phyloP scores from a whole-genome alignment of 1,140 invertebrate genomes.

The Spodoptera litura region DNA sequence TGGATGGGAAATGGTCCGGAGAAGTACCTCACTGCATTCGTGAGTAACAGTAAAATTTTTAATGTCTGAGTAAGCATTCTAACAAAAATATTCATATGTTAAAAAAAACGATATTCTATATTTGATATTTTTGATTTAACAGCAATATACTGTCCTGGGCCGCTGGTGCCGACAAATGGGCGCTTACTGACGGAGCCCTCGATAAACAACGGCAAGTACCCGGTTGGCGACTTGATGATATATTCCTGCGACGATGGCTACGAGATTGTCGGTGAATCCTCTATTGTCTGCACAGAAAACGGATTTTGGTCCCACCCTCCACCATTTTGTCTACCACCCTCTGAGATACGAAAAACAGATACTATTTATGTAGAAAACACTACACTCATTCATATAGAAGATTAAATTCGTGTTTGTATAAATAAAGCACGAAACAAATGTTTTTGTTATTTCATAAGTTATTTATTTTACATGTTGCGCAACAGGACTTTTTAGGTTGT shows the following conservation, averaged over 20 bases:
- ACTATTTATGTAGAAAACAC: constrained; percentile 79
- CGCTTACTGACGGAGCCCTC: constrained; percentile 69
- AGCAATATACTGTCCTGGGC: constrained; percentile 93
- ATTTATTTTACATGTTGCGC: background rate
- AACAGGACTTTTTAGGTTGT: no score
- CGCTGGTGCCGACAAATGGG: constrained; percentile 90
- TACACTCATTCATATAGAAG: constrained; percentile 74
- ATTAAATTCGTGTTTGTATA: constrained; percentile 50
- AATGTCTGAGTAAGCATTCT: no score
- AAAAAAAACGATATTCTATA: no score
- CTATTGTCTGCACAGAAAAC: constrained; percentile 94
- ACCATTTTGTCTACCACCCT: constrained; percentile 89
- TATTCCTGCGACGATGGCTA: constrained; percentile 91
- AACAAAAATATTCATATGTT: background rate
- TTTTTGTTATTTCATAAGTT: no score
- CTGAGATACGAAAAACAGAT: constrained; percentile 81
- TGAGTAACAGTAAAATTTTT: constrained; percentile 48
- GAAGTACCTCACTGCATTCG: constrained; percentile 89
- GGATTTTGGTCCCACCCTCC: constrained; percentile 94
- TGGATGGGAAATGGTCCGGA: constrained; percentile 92
- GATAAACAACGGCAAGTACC: constrained; percentile 87
- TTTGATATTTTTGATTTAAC: constrained; percentile 64
- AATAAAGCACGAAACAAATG: no score
- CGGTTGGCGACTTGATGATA: constrained; percentile 92
- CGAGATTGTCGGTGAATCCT: constrained; percentile 91